Evolutionary conservation across 2,113 vertebrate genomes (phyloP).

Genomic region (Lepisosteus oculatus): DNA sequence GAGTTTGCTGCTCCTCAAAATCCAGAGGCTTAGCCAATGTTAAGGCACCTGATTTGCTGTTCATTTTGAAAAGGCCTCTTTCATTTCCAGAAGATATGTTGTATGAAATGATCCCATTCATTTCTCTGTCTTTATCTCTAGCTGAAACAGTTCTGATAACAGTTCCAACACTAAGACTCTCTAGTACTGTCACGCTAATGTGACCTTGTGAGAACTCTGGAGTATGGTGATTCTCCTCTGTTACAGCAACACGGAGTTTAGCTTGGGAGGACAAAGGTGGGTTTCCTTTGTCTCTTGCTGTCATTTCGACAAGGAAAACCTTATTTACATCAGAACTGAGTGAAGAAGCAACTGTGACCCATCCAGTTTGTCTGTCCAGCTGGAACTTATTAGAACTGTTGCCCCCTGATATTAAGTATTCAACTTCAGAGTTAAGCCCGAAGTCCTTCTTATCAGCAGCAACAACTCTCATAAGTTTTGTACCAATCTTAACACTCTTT

Average conservation of each 20-base stretch:
- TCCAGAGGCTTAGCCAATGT: slow-evolving; percentile 78
- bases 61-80: slow-evolving; percentile 78
- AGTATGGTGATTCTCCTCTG: slow-evolving; percentile 92
- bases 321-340: slow-evolving; percentile 80
- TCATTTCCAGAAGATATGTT: slow-evolving; percentile 85
- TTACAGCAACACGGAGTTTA: slow-evolving; percentile 77
- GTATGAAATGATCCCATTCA: slow-evolving; percentile 85
- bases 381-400: slow-evolving; percentile 76
- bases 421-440: slow-evolving; percentile 88
- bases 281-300: slow-evolving; percentile 86
- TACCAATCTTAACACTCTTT: slow-evolving; percentile 85
- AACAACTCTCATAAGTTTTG: slow-evolving; percentile 77
- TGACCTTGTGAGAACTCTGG: slow-evolving; percentile 93
- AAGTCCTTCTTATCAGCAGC: slow-evolving; percentile 90
- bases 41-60: slow-evolving; percentile 80
- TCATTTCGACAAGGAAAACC: slow-evolving; percentile 75
- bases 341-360: slow-evolving; percentile 83
- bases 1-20: slow-evolving; percentile 79
- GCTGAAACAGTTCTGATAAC: slow-evolving; percentile 82
- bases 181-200: slow-evolving; percentile 76
- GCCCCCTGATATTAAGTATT: slow-evolving; percentile 77
- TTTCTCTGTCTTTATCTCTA: slow-evolving; percentile 85
- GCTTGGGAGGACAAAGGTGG: slow-evolving; percentile 78
- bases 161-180: slow-evolving; percentile 79
- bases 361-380: slow-evolving; percentile 81